Conservation (phyloP, 92 coral and sea anemone species). For the Zoanthus solanderi region DNA sequence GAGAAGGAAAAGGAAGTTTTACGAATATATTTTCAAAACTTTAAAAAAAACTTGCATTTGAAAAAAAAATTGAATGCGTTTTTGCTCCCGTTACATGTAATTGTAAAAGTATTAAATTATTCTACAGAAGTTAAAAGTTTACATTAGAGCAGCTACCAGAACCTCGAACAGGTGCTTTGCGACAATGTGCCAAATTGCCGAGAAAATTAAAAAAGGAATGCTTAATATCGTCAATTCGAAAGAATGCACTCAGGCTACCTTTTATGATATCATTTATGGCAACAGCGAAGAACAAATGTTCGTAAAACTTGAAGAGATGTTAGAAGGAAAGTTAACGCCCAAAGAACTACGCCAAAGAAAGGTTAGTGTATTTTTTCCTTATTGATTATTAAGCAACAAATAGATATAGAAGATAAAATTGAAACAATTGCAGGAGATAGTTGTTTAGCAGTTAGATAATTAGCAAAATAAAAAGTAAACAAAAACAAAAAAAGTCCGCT, state of each 20-base stretch:
- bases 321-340: not conserved
- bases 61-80: not conserved
- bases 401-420: too few relatives aligned
- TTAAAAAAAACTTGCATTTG: not conserved
- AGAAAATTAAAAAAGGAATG: not conserved
- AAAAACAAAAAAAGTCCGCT: too few relatives aligned
- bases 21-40: not conserved
- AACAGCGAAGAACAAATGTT: not conserved
- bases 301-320: not conserved
- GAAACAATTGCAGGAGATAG: too few relatives aligned
- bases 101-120: not conserved
- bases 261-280: not conserved
- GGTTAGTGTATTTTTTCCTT: not conserved
- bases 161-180: slow-evolving; percentile 1
- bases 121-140: not conserved
- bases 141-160: not conserved
- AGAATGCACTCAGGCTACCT: not conserved
- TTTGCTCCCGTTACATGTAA: not conserved
- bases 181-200: not conserved
- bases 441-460: too few relatives aligned
- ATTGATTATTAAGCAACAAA: too few relatives aligned
- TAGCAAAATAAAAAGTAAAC: too few relatives aligned
- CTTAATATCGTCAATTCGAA: not conserved
- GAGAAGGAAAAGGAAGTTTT: too few relatives aligned
- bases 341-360: not conserved